Evolutionary conservation across 1,140 invertebrate species (phyloP).

Genomic region (Oedothorax gibbosus): DNA sequence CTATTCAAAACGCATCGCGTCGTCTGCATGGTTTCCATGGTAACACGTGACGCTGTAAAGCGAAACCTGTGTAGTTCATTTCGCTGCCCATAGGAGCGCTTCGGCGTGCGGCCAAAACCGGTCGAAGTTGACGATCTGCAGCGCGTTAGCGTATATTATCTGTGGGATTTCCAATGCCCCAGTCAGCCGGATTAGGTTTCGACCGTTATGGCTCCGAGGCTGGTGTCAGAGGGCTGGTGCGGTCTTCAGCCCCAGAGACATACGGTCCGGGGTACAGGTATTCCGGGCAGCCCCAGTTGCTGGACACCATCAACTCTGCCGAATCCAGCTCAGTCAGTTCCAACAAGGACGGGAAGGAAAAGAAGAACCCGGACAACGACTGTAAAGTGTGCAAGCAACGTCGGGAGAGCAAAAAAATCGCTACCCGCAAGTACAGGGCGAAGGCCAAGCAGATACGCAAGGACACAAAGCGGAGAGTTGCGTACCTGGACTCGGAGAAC

Average conservation of each 20-base stretch:
- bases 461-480: slow-evolving; percentile 94
- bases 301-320: slow-evolving; percentile 9
- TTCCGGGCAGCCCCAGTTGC: slow-evolving; percentile 21
- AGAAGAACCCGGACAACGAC: slow-evolving; percentile 79
- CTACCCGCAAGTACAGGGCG: slow-evolving; percentile 94
- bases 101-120: no score
- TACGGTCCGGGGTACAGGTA: slow-evolving; percentile 14
- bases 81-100: no score
- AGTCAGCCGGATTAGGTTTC: slow-evolving; percentile 55
- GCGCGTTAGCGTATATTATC: no score
- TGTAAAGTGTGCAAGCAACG: slow-evolving; percentile 92
- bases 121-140: no score
- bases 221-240: slow-evolving; percentile 59
- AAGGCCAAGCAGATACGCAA: slow-evolving; percentile 94
- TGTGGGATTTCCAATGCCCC: slow-evolving; percentile 56
- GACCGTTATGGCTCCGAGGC: slow-evolving; percentile 62
- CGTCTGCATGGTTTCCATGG: no score
- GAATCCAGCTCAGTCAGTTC: background rate
- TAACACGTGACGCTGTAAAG: no score
- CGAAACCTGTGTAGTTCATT: no score
- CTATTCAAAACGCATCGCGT: no score
- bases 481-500: slow-evolving; percentile 90
- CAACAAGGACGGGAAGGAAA: slow-evolving; percentile 24
- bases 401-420: slow-evolving; percentile 95
- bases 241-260: slow-evolving; percentile 45